Percentiles rank a stretch among this genome's conserved stretches.
These are phyloP conservation scores for Colius striatus DNA, from an alignment of 2,113 vertebrate species.

Conservation along the genomic window DNA sequence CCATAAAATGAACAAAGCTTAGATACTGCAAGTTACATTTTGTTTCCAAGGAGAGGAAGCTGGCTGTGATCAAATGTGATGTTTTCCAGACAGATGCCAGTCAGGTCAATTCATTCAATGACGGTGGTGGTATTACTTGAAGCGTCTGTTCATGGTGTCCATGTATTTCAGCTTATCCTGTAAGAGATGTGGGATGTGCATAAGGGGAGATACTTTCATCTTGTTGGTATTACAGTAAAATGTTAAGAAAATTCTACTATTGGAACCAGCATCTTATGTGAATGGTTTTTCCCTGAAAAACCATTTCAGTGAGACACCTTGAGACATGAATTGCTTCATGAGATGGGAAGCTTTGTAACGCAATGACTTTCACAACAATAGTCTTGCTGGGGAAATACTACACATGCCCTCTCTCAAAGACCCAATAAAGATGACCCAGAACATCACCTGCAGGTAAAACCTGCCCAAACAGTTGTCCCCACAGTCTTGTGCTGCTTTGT, in stretches of 20 bases:
- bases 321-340: background rate
- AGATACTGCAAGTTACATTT: background rate
- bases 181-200: background rate
- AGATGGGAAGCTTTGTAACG: background rate
- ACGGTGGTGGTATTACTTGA: background rate
- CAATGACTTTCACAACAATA: background rate
- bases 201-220: background rate
- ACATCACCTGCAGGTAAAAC: background rate
- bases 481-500: background rate
- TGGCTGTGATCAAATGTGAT: background rate
- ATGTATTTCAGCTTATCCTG: background rate
- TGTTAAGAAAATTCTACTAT: background rate
- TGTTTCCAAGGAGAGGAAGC: background rate
- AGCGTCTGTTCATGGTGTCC: background rate
- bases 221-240: background rate
- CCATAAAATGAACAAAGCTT: background rate
- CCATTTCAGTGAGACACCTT: background rate
- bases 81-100: background rate
- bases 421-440: background rate
- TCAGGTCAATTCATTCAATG: background rate
- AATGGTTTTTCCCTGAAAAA: background rate
- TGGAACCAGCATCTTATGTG: background rate
- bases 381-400: background rate
- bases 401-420: fast-evolving
- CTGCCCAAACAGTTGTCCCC: background rate